Base-by-base conservation (phyloP, 2,888 invertebrate species). In the Microctonus aethiopoides region DNA sequence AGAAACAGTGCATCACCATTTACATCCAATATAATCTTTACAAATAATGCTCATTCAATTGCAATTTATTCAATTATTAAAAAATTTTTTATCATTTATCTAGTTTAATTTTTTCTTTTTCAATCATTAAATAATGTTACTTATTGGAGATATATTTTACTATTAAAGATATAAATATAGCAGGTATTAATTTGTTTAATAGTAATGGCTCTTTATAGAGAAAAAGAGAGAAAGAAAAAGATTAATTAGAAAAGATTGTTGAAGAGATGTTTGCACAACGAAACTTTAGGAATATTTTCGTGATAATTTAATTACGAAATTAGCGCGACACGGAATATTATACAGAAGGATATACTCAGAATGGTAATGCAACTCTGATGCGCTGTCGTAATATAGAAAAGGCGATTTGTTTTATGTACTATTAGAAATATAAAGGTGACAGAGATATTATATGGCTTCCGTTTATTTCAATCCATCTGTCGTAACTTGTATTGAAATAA, bases 261-360 rank as follows among this genome's bases (percentile, higher is more conserved):
- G 7, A n/a, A 65, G 72, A 75, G 72, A 73, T 76, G 76, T 80
- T 83, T 83, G 78, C 81, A 81, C 82, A 83, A 83, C 79, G 76
- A 46, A 64, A 56, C 70, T 64, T 56, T 69, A 64, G 22, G 39
- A 70, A 46, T 80, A 79, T 79, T 77, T 77, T 78, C 78, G 79
- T 81, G 82, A 82, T 82, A 82, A 83, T 81, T 80, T 80, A 80
- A 82, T 83, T 83, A 83, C 79, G 79, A 81, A 81, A 82, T 82
- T 79, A 77, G 79, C 79, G 73, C 77, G 80, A 81, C 82, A 82
- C 78, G 78, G 78, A 79, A n/a, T n/a, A n/a, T n/a, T n/a, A n/a
- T n/a, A n/a, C n/a, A n/a, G n/a, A n/a, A n/a, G n/a, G n/a, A n/a
- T n/a, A n/a, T n/a, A n/a, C n/a, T n/a, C n/a, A n/a, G n/a, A n/a